These are phyloP conservation scores for Phenganax subtilis DNA, from an alignment of 92 coral and sea anemone genomes.

Conservation along the genomic window DNA sequence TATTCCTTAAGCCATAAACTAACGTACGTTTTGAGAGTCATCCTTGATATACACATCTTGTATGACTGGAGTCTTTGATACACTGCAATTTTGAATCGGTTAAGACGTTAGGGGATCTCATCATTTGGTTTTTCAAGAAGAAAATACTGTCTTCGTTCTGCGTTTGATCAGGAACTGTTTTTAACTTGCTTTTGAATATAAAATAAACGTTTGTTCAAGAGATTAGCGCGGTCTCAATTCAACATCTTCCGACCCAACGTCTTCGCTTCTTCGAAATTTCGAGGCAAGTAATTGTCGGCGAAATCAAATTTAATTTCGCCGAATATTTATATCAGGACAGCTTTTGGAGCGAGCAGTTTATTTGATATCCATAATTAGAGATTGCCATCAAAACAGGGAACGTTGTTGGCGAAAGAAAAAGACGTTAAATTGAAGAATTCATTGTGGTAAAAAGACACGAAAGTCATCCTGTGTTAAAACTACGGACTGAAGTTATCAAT, in stretches of 20 bases:
- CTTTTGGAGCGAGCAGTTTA: not conserved
- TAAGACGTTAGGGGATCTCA: no score
- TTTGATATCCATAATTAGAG: not conserved
- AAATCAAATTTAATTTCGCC: conserved; percentile 15
- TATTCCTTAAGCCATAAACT: not conserved
- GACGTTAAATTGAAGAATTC: not conserved
- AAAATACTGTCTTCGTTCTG: no score
- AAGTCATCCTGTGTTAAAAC: not conserved
- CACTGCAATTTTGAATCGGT: not conserved
- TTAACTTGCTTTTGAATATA: not conserved
- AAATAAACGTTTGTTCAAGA: not conserved
- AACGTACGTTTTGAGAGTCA: not conserved
- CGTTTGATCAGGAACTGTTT: not conserved
- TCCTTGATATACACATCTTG: not conserved
- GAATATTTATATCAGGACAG: not conserved
- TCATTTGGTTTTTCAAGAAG: no score
- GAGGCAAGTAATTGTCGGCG: not conserved
- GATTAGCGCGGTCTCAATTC: not conserved
- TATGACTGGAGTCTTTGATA: not conserved
- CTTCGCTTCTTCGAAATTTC: not conserved
- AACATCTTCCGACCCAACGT: not conserved
- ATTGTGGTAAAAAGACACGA: not conserved
- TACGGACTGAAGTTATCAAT: not conserved
- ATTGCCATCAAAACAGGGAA: not conserved
- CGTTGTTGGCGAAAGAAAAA: not conserved